Conservation (phyloP, 92 coral and sea anemone species). For the Bergia sp. region DNA sequence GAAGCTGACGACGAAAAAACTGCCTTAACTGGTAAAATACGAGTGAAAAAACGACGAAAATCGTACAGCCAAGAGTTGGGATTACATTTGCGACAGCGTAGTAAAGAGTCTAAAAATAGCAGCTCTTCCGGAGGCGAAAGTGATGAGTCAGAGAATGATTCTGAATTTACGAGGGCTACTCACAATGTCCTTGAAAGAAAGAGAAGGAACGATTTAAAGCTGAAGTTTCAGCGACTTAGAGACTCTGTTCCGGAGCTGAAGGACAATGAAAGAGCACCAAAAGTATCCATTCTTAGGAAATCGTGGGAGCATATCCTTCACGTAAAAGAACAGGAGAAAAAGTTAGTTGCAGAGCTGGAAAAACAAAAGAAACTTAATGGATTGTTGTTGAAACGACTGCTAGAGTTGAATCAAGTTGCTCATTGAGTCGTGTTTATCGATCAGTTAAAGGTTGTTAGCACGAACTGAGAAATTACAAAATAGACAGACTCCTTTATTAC, state of each 20-base stretch:
- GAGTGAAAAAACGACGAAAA: constrained; percentile 73
- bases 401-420: constrained; percentile 70
- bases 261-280: constrained; percentile 97
- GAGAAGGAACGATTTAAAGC: constrained; percentile 93
- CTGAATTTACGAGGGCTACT: constrained; percentile 94
- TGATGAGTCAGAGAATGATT: constrained; percentile 95
- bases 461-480: neutral
- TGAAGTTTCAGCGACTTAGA: constrained; percentile 93
- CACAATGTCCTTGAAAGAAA: constrained; percentile 97
- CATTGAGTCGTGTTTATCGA: constrained; percentile 37
- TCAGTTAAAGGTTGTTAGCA: constrained; percentile 13
- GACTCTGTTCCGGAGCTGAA: constrained; percentile 94
- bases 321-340: constrained; percentile 82
- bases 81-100: constrained; percentile 61
- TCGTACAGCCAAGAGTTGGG: constrained; percentile 59
- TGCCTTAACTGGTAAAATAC: constrained; percentile 80
- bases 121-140: constrained; percentile 82
- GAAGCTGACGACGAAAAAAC: constrained; percentile 77
- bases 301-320: constrained; percentile 83
- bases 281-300: constrained; percentile 91
- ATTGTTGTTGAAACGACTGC: constrained; percentile 74
- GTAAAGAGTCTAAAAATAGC: constrained; percentile 58
- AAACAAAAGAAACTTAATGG: constrained; percentile 88
- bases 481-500: constrained; percentile 10
- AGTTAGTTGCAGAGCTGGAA: constrained; percentile 68